Evolutionary conservation across 2,888 invertebrate species (phyloP), one percentile per base, ranked within the genome.

Genomic region (Muscina levida): DNA sequence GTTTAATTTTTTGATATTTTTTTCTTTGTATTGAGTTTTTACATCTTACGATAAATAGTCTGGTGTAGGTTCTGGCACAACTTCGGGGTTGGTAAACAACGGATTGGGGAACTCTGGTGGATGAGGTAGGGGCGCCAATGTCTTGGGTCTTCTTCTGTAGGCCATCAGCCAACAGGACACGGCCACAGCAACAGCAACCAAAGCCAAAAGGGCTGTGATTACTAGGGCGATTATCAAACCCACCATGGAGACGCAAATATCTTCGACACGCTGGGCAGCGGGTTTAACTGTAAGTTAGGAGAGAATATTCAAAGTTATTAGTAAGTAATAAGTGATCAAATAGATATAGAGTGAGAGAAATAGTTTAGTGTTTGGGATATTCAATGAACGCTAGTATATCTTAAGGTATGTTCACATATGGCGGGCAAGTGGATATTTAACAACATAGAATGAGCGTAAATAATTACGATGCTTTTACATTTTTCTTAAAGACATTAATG

Each of bases 161-260:
- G 97, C 97, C 94, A 97, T 96, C 84, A 97, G 93, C 97, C 97
- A 98, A 91, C 97, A 97, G 82, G 97, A 97, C 77, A 97, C 97
- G 75, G 97, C 97, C 67, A 97, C 96, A 31, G 97, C 97, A 75
- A 98, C 97, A 76, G 97, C 97, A 78, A 97, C 97, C 83, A 98
- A 92, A 77, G 97, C 97, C 87, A 98, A 91, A 82, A 97, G 93
- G 66, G 97, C 97, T 84, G 97, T 98, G 89, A 98, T 95, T 83
- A 97, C 95, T 87, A 97, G 92, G 84, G 97, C 97, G 87, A 97
- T 96, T 85, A 97, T 96, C 88, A 98, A 94, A 83, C 97, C 97
- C 85, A 97, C 95, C 92, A 96, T 97, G 74, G 97, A 97, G 85
- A 98, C 96, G 91, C 97, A 98, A 87, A 98, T 97, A 88, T 97